These are phyloP conservation scores for Mycetomoellerius zeteki DNA, from an alignment of 1,140 invertebrate genomes.

Conservation along the genomic window DNA sequence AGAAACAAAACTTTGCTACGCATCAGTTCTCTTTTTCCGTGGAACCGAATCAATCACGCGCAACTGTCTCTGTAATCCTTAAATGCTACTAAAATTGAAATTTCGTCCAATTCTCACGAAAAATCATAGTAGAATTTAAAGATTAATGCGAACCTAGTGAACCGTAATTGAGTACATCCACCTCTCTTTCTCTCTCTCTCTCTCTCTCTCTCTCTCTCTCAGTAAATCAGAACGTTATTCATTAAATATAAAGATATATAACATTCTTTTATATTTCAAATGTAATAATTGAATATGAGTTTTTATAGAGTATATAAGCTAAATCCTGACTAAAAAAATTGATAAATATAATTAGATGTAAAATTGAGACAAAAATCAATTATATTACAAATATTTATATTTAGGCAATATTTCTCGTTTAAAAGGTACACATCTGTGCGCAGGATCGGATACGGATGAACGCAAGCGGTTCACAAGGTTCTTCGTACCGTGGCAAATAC, in stretches of 20 bases:
- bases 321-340: neutral
- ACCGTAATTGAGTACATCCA: slow-evolving; percentile 13
- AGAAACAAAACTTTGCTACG: neutral
- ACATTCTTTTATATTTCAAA: neutral
- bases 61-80: slow-evolving; percentile 33
- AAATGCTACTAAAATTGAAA: slow-evolving; percentile 26
- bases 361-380: neutral
- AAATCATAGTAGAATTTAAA: slow-evolving; percentile 36
- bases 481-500: slow-evolving; percentile 22
- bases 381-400: neutral
- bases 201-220: too few species aligned
- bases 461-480: slow-evolving; percentile 29
- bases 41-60: slow-evolving; percentile 27
- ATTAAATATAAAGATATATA: slow-evolving; percentile 15
- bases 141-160: slow-evolving; percentile 16
- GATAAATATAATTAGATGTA: neutral
- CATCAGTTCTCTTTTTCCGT: neutral
- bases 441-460: slow-evolving; percentile 5
- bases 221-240: neutral
- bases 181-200: too few species aligned
- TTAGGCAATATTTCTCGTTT: neutral
- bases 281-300: neutral
- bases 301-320: neutral
- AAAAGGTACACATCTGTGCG: neutral
- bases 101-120: neutral